Percentiles rank a stretch among this genome's conserved stretches.
These are phyloP conservation scores for Gobionotothen gibberifrons DNA, from an alignment of 2,797 vertebrate species.

Conservation along the genomic window DNA sequence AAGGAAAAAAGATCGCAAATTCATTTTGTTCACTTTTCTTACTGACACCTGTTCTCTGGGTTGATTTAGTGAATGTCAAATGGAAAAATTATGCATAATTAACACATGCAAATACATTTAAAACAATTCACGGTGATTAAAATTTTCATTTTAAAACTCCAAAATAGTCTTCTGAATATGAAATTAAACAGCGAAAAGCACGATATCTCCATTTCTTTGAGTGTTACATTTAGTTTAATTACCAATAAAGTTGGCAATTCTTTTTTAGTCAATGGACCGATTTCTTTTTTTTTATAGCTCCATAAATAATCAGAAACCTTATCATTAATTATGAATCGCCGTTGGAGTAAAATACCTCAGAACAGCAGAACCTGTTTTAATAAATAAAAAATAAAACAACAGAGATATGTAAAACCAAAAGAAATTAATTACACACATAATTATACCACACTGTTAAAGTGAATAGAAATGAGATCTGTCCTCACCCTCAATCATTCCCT, in stretches of 20 bases:
- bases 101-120: not conserved
- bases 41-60: not conserved
- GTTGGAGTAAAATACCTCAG: not conserved
- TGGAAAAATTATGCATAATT: not conserved
- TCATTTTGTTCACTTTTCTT: not conserved
- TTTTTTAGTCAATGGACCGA: no score
- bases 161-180: no score
- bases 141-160: no score
- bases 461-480: constrained; percentile 20
- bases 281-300: no score
- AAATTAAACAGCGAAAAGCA: no score
- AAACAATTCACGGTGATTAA: no score
- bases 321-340: not conserved
- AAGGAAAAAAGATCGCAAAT: not conserved
- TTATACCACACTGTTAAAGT: constrained; percentile 25
- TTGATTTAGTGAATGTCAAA: not conserved
- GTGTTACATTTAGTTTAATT: no score
- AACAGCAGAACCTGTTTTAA: not conserved
- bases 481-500: constrained; percentile 14
- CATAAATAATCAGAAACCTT: not conserved
- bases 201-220: no score
- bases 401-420: constrained; percentile 5
- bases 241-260: no score
- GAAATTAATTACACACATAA: constrained; percentile 1
- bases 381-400: constrained; percentile 6